These are phyloP conservation scores for Papilio xuthus DNA, from an alignment of 1,140 invertebrate species.

Conservation along the genomic window DNA sequence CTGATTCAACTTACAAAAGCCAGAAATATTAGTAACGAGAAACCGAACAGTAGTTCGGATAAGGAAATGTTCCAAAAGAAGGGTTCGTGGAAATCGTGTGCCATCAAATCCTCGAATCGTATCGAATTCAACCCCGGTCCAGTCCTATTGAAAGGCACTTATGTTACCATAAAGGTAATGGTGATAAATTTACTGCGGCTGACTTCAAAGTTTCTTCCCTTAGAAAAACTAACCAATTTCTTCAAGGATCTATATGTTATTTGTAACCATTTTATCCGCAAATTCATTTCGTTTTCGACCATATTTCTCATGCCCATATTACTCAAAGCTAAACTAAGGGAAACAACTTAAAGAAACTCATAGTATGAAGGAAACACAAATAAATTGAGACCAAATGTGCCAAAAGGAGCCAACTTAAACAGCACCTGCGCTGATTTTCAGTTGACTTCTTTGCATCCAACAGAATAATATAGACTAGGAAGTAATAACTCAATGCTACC, in stretches of 20 bases:
- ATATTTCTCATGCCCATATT: not conserved
- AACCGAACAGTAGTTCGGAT: not conserved
- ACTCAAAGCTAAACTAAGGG: not conserved
- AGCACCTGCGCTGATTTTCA: no score
- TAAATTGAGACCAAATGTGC: no score
- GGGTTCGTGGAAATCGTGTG: conserved; percentile 13
- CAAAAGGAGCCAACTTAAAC: no score
- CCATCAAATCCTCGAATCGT: conserved; percentile 17
- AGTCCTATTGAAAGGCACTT: conserved; percentile 24
- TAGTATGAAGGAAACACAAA: no score
- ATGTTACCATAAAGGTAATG: conserved; percentile 19
- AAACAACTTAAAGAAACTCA: no score
- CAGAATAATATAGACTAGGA: no score
- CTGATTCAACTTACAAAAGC: not conserved
- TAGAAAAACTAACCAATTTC: conserved; percentile 14
- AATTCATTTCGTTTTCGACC: not conserved
- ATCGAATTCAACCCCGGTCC: conserved; percentile 6
- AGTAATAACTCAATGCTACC: no score
- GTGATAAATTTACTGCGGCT: conserved; percentile 2
- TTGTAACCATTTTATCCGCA: not conserved
- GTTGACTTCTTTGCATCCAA: no score
- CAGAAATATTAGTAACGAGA: not conserved
- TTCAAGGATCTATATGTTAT: not conserved
- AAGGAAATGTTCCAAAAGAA: not conserved
- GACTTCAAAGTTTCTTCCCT: conserved; percentile 9